Evolutionary conservation across 2,888 invertebrate genomes (phyloP).

Genomic region (Nephrotoma flavescens): DNA sequence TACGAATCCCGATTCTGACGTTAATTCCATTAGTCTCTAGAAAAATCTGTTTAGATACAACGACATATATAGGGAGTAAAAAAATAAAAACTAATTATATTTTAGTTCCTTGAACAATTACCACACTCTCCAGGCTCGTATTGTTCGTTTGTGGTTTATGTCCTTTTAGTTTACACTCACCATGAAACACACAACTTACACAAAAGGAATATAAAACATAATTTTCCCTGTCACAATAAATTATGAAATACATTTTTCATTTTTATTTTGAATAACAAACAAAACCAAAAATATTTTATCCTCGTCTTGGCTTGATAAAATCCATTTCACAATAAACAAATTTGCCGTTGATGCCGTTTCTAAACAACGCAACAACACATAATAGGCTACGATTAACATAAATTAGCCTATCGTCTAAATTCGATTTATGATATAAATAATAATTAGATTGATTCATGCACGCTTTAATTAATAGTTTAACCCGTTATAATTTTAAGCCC

Average conservation of each 20-base stretch:
- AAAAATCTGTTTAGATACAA: background rate
- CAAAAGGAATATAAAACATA: background rate
- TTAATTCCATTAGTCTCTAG: background rate
- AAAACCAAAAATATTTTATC: background rate
- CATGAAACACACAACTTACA: background rate
- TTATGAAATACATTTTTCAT: background rate
- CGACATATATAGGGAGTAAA: background rate
- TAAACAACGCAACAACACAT: background rate
- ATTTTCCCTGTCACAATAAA: background rate
- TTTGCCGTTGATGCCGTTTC: background rate
- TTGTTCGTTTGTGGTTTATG: background rate
- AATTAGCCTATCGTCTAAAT: background rate
- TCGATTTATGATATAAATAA: background rate
- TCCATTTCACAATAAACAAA: background rate
- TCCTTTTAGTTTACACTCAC: background rate
- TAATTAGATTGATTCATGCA: background rate
- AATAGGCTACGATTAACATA: background rate
- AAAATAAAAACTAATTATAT: background rate
- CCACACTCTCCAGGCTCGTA: background rate
- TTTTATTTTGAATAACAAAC: background rate
- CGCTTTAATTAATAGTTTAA: background rate
- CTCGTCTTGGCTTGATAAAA: background rate
- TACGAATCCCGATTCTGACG: background rate
- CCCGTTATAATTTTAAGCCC: background rate
- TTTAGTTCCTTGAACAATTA: background rate